These are phyloP conservation scores for Tiliacea citrago DNA, from an alignment of 2,888 invertebrate genomes.

Conservation along the genomic window DNA sequence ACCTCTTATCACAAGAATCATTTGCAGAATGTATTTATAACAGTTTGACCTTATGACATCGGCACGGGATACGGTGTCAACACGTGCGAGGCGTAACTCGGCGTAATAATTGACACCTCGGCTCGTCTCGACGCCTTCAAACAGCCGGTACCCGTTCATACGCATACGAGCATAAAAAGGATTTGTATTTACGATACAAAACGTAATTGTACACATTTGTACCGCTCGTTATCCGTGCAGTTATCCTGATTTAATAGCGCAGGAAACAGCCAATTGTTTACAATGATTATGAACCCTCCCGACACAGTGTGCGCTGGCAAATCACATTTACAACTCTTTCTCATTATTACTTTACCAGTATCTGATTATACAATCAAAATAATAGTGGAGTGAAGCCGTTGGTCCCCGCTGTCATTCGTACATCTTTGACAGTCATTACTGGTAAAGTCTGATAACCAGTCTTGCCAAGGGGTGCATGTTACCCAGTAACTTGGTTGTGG, in stretches of 20 bases:
- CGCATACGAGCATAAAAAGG: conserved; percentile 58
- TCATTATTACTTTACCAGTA: conserved; percentile 20
- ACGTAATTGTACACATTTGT: conserved; percentile 63
- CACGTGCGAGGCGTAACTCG: conserved; percentile 47
- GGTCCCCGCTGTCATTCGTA: neutral
- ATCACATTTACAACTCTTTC: conserved; percentile 35
- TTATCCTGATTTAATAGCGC: conserved; percentile 69
- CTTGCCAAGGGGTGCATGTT: neutral
- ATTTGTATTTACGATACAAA: conserved; percentile 61
- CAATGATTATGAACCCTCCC: conserved; percentile 63
- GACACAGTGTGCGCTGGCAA: conserved; percentile 23
- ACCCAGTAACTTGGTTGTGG: neutral
- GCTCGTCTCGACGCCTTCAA: conserved; percentile 33
- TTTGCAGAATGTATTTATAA: conserved; percentile 33
- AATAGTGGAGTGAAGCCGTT: neutral
- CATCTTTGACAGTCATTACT: neutral
- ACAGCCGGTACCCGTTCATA: conserved; percentile 27
- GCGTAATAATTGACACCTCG: conserved; percentile 53
- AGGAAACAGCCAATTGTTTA: conserved; percentile 68
- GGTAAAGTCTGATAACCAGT: neutral
- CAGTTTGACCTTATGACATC: conserved; percentile 48
- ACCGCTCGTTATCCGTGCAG: conserved; percentile 57
- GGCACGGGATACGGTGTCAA: conserved; percentile 35
- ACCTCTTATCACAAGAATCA: conserved; percentile 27
- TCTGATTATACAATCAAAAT: conserved; percentile 16